A percentile compares a stretch with the other conserved stretches of the same genome.
Conservation (phyloP, 1,140 invertebrate genomes). For the Drosophila lowei region DNA sequence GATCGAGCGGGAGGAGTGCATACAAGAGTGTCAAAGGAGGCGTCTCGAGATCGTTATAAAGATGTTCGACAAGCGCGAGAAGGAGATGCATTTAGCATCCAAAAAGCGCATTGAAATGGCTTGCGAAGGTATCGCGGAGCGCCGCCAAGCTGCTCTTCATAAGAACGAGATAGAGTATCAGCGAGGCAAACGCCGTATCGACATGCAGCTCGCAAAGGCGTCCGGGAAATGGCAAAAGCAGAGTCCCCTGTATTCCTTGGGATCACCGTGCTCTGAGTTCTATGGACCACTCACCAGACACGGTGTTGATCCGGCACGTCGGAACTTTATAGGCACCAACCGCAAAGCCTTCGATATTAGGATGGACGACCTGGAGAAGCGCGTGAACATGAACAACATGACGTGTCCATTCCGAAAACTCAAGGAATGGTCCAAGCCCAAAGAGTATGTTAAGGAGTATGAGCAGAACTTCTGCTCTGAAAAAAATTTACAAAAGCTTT, state of each 20-base stretch:
- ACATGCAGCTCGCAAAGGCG: constrained; percentile 45
- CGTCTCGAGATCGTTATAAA: constrained; percentile 84
- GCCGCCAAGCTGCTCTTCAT: constrained; percentile 76
- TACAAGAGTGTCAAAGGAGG: constrained; percentile 85
- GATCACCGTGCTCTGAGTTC: constrained; percentile 84
- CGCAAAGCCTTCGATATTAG: constrained; percentile 70
- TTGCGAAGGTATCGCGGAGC: constrained; percentile 72
- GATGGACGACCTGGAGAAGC: constrained; percentile 76
- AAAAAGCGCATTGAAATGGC: constrained; percentile 82
- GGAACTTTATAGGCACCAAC: constrained; percentile 67
- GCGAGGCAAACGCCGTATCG: constrained; percentile 68
- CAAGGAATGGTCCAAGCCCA: constrained; percentile 74
- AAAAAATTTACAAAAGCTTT: constrained; percentile 64
- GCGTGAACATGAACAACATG: constrained; percentile 50
- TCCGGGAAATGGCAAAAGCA: constrained; percentile 64
- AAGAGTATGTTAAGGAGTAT: constrained; percentile 66
- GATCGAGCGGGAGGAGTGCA: constrained; percentile 83
- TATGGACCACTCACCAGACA: constrained; percentile 84
- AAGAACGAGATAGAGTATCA: constrained; percentile 82
- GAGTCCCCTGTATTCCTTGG: constrained; percentile 83
- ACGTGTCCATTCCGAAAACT: constrained; percentile 72
- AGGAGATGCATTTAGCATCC: constrained; percentile 75
- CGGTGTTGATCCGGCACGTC: constrained; percentile 84
- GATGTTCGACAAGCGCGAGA: constrained; percentile 77
- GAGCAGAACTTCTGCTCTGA: constrained; percentile 76